These are phyloP conservation scores for Leptinotarsa lineolata DNA, from an alignment of 1,140 invertebrate species.

Conservation along the genomic window DNA sequence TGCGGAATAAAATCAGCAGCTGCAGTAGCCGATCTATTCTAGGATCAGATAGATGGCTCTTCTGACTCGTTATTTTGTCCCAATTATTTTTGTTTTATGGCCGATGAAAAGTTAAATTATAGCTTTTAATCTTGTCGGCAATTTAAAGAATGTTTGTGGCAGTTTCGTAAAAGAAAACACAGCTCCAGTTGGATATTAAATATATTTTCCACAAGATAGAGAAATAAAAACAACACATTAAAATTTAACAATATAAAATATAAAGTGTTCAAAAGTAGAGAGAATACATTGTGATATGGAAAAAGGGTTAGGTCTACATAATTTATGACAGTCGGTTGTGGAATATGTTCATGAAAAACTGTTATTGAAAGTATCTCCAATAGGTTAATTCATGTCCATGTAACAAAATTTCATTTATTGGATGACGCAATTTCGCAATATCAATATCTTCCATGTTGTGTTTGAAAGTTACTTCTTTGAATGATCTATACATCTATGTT, in stretches of 20 bases:
- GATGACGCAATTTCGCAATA: too few species aligned
- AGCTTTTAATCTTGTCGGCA: constrained; percentile 26
- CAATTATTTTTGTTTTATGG: constrained; percentile 52
- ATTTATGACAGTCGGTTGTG: background rate
- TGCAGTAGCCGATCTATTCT: constrained; percentile 49
- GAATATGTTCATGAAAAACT: too few species aligned
- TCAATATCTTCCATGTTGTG: too few species aligned
- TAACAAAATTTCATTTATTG: too few species aligned
- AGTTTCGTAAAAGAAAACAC: constrained; percentile 2
- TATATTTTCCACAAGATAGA: constrained; percentile 35
- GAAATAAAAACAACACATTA: constrained; percentile 41
- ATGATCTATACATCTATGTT: too few species aligned
- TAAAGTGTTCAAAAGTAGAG: constrained; percentile 10
- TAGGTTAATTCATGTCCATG: too few species aligned
- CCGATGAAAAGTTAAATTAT: constrained; percentile 43
- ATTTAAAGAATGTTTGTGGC: constrained; percentile 6
- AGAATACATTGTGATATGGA: constrained; percentile 6
- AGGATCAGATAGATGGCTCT: constrained; percentile 49
- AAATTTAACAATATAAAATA: constrained; percentile 31
- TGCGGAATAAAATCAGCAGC: constrained; percentile 40
- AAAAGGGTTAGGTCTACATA: background rate
- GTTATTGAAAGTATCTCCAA: too few species aligned
- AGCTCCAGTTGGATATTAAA: constrained; percentile 17
- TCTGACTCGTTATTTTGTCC: constrained; percentile 48
- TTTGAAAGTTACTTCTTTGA: too few species aligned